Conservation (phyloP, 2,113 vertebrate species). For the Ariopsis seemanni region DNA sequence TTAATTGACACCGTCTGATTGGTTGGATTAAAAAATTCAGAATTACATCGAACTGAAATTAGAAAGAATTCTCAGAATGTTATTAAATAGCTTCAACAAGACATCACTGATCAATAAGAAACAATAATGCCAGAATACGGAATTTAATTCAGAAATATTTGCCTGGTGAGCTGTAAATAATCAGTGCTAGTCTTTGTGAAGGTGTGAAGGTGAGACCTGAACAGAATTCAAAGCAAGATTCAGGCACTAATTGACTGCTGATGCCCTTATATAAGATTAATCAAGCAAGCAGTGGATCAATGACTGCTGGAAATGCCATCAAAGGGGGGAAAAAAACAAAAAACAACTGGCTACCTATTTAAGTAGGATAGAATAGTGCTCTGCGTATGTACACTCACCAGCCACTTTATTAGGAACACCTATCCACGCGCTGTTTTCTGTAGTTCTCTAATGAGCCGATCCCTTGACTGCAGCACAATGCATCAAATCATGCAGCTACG, state of each 20-base stretch:
- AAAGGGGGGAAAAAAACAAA: not conserved
- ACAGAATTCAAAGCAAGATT: constrained; percentile 45
- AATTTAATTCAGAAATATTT: constrained; percentile 17
- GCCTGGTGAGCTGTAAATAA: not conserved
- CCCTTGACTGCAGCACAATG: no score
- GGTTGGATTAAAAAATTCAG: not conserved
- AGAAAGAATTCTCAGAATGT: not conserved
- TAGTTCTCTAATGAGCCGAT: no score
- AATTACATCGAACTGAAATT: not conserved
- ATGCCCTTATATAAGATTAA: constrained; percentile 49
- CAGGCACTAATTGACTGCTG: constrained; percentile 51
- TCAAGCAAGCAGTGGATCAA: constrained; percentile 53
- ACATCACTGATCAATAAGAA: not conserved
- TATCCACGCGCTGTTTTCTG: no score
- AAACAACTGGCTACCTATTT: constrained; percentile 41
- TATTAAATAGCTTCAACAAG: not conserved
- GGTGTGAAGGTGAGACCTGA: not conserved
- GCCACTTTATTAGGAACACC: no score
- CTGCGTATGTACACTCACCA: not conserved
- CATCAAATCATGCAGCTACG: no score
- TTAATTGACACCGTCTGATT: not conserved
- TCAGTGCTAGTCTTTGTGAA: not conserved
- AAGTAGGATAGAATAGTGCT: not conserved
- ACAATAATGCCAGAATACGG: not conserved
- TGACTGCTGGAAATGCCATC: constrained; percentile 49